Evolutionary conservation across 2,797 vertebrate species (phyloP), one percentile per base, ranked within the genome.

Genomic region (Hephaestus fuliginosus): DNA sequence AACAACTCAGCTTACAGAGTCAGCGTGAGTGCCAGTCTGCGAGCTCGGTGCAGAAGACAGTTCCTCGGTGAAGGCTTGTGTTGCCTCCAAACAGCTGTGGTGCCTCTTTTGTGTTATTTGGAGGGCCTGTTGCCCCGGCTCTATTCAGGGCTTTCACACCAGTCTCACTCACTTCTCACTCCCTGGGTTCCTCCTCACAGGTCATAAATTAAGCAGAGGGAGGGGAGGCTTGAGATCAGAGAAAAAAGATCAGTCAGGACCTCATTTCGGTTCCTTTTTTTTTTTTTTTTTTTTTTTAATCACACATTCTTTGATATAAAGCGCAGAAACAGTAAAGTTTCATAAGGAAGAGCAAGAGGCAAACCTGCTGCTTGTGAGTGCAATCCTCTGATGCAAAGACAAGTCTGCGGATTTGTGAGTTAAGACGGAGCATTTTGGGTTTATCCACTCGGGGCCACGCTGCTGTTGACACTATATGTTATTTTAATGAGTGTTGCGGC

Each of bases 101-200:
- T 90, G 89, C 91, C 85, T 89, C 92, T 86, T 94, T 94, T 95
- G 92, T 95, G 91, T 94, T 88, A 82, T 91, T 93, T 90, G 91
- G 89, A 91, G 86, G 93, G 93, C 91, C 90, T 93, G 93, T 95
- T 96, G 94, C 88, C 91, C 93, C 85, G 71, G 86, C 89, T 94
- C 93, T 93, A 93, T 96, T 96, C 94, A 95, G 81, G 90, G 90
- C 92, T 93, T 95, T 95, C 94, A 95, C 94, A 95, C 95, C 92
- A 92, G 92, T 93, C 93, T 93, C 92, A 94, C 94, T 94, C 94
- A 95, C 91, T 95, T 96, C 95, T 95, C 95, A 94, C 93, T 93
- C 91, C 93, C 91, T 85, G 91, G 92, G 93, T 91, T 92, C 82
- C 90, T 93, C 90, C 93, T 95, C 91, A 84, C 94, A 93, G 91